Evolutionary conservation across 2,113 vertebrate genomes (phyloP).

Genomic region (Ailurus styani): DNA sequence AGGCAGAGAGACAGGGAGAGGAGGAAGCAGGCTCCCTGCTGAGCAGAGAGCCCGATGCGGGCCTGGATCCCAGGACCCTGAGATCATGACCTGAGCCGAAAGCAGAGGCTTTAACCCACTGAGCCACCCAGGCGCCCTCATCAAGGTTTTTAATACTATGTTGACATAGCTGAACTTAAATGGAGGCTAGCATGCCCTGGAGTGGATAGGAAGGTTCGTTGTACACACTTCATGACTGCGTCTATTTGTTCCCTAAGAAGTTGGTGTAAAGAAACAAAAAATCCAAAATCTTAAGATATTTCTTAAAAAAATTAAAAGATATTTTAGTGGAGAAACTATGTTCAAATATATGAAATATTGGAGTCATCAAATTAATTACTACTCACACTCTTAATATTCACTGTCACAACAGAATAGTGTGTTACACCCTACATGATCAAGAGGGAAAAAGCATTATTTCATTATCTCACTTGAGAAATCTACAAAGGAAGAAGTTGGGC

Average conservation of each 20-base stretch:
- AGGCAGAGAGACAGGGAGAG: too few relatives aligned
- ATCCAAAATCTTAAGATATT: not conserved
- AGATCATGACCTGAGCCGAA: too few relatives aligned
- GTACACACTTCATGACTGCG: not conserved
- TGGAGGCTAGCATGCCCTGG: not conserved
- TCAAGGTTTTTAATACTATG: not conserved
- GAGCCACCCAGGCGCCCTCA: too few relatives aligned
- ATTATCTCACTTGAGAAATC: not conserved
- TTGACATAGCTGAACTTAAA: not conserved
- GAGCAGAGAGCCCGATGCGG: too few relatives aligned
- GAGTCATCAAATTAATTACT: not conserved
- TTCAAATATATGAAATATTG: not conserved
- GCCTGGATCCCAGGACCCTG: too few relatives aligned
- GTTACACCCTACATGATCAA: not conserved
- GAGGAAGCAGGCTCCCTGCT: too few relatives aligned
- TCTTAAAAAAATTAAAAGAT: not conserved
- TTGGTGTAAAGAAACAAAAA: not conserved
- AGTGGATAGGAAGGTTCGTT: not conserved
- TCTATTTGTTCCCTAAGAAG: not conserved
- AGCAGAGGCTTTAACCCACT: too few relatives aligned
- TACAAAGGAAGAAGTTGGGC: not conserved
- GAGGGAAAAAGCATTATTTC: not conserved
- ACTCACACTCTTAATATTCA: not conserved
- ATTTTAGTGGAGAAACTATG: not conserved
- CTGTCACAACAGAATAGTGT: not conserved